Evolutionary conservation across 2,888 invertebrate genomes (phyloP).

Genomic region (Plutella xylostella): DNA sequence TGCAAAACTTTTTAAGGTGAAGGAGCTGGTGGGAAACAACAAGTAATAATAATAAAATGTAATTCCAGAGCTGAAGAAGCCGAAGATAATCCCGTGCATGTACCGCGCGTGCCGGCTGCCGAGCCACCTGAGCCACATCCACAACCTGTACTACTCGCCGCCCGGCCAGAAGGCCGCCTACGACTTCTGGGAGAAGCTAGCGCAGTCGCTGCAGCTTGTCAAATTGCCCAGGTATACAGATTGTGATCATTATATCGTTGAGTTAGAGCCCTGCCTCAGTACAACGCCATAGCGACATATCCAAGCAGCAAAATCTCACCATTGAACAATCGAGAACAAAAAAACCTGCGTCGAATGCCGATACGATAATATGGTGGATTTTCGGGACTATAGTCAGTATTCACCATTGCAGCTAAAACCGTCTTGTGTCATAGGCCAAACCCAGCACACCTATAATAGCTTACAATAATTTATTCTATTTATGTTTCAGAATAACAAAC

Average conservation of each 20-base stretch:
- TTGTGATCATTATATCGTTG: too few relatives aligned
- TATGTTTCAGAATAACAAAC: neutral
- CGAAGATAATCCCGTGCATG: constrained; percentile 79
- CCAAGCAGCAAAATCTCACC: too few relatives aligned
- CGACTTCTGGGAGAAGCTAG: constrained; percentile 79
- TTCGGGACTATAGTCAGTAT: too few relatives aligned
- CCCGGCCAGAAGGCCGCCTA: constrained; percentile 50
- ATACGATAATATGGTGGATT: too few relatives aligned
- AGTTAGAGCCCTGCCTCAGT: neutral
- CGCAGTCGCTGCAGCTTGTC: constrained; percentile 52
- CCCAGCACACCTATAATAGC: neutral
- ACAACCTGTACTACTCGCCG: constrained; percentile 67
- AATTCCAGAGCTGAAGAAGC: constrained; percentile 40
- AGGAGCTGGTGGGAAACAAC: neutral
- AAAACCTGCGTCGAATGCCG: too few relatives aligned
- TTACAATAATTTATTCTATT: neutral
- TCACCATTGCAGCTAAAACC: too few relatives aligned
- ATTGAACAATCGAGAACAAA: too few relatives aligned
- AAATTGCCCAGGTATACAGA: constrained; percentile 17
- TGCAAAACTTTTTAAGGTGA: neutral
- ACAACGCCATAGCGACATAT: neutral
- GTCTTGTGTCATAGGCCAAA: neutral
- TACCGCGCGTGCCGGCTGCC: constrained; percentile 76
- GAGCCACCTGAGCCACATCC: constrained; percentile 73
- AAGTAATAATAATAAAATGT: neutral